phyloP scores from a whole-genome alignment of 2,113 vertebrate genomes.

The Zonotrichia leucophrys region DNA sequence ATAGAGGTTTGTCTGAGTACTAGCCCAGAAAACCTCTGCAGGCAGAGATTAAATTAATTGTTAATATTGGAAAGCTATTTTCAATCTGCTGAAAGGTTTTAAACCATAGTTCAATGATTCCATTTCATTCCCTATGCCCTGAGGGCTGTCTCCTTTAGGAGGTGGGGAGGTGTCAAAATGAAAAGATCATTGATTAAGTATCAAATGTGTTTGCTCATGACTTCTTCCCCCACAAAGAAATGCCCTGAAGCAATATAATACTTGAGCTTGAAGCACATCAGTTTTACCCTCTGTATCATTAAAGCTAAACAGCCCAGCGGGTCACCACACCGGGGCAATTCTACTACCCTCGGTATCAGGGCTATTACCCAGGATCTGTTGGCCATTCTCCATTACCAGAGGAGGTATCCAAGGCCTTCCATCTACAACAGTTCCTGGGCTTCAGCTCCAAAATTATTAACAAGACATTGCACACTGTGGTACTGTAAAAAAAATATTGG shows the following conservation, averaged over 20 bases:
- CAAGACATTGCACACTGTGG: neutral
- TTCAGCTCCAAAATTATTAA: neutral
- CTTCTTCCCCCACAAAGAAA: neutral
- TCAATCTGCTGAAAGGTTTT: neutral
- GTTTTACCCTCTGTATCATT: neutral
- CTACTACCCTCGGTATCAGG: neutral
- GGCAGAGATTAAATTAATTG: neutral
- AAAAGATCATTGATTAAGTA: neutral
- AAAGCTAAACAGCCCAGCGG: neutral
- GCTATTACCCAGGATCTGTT: neutral
- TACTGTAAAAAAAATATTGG: neutral
- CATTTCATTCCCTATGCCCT: neutral
- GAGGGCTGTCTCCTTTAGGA: neutral
- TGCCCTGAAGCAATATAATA: neutral
- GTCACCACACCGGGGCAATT: neutral
- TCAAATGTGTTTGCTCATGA: neutral
- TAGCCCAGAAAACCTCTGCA: neutral
- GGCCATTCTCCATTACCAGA: neutral
- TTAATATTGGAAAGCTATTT: neutral
- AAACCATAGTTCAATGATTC: neutral
- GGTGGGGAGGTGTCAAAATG: neutral
- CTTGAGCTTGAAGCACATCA: neutral
- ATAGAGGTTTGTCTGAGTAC: neutral
- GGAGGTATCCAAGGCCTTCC: neutral
- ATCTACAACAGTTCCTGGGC: neutral